Base-by-base conservation (phyloP, 2,888 invertebrate genomes). In the Sesia apiformis region DNA sequence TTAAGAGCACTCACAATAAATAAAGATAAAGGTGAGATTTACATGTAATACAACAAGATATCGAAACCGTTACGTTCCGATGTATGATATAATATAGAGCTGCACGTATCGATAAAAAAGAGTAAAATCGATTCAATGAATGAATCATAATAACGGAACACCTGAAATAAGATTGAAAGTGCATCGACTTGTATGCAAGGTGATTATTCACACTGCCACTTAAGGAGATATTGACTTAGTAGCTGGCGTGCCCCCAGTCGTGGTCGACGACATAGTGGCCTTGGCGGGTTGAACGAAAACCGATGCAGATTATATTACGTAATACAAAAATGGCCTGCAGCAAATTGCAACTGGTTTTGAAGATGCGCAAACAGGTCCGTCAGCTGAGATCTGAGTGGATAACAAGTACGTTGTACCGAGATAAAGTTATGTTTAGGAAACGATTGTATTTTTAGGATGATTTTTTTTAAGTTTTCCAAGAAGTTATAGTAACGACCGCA, bases 1-100 rank as follows among this genome's bases (percentile, higher is more conserved):
- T 72, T 73, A 78, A 81, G 79, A 76, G 74, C 77, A 74, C 68
- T 70, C 70, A 71, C 84, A 85, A 87, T 87, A 88, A 86, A 87
- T 81, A 81, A 82, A 72, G 87, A 87, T 87, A 88, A 85, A 80
- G 69, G 53, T 60, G 73, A 76, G 76, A 76, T 80, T 81, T 79
- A 81, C 76, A 76, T 64, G 75, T 76, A 75, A 73, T 70, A 79
- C 74, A 66, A 73, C 72, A 64, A 72, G 79, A 80, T 81, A 82
- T 77, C 72, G 67, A 74, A n/a, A 75, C 80, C 76, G 78, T 78
- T 80, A 77, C 65, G 74, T 59, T 60, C 69, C 65, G 68, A 71
- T 74, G 76, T 46, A 46, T 46, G 5, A 41, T 41, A 7, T 49
- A 39, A 50, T 50, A 50, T 50, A 50, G 50, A 46, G 23, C 7